Base-by-base conservation (phyloP, 2,888 invertebrate genomes). In the Gastrophysa polygoni region DNA sequence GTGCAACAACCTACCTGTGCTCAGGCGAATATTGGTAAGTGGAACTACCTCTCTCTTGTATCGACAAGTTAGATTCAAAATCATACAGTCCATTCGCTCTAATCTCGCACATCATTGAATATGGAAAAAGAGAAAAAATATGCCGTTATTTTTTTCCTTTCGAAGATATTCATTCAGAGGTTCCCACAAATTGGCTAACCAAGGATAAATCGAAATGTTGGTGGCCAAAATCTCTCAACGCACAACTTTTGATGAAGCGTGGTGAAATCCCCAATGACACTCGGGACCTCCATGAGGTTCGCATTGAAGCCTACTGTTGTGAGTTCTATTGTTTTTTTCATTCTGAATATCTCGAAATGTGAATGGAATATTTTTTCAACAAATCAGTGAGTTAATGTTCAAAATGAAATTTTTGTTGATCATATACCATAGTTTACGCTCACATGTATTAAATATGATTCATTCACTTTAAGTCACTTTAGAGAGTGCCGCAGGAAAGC, bases 401-500 rank as follows among this genome's bases (percentile, higher is more conserved):
- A 24, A 24, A 5, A 24, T 24, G 24, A 24, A 24, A 7, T 24
- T 5, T 5, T 5, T 47, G 10, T 47, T 20, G 11, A 47, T 17
- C 46, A 47, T 17, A 47, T 24, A 47, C 46, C 18, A 6, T 47
- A 5, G 17, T 47, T 1, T 47, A 17, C 18, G 3, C 46, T 47
- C 18, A 47, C 46, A 47, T 47, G 46, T 47, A 47, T 17, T 47
- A 47, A 47, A 47, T 47, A 47, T 2, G 16, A 17, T 47, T 47
- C 5, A 47, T 47, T 47, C 46, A 47, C 48, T 20, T 48, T 16
- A 20, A 48, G 48, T 24, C 20, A 48, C 48, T 21, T 48, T 48
- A 21, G 48, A 48, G 48, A 48, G 48, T 48, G 48, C 21, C 21
- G 20, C 10, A 48, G 48, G 14, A 48, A 20, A 48, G 48, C 48